Conservation (phyloP, 2,888 invertebrate genomes). For the Machimus rusticus region DNA sequence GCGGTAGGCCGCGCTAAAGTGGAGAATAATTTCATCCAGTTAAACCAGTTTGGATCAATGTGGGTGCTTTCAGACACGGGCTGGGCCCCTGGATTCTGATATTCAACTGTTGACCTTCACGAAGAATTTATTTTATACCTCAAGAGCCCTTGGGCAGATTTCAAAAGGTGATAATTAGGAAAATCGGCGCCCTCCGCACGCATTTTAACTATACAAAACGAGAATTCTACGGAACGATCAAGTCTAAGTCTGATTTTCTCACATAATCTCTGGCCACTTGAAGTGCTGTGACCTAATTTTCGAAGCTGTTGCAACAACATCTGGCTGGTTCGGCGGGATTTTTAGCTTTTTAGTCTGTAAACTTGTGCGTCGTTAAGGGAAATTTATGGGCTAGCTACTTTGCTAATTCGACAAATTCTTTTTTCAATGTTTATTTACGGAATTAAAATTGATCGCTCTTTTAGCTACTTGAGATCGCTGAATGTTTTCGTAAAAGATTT, state of each 20-base stretch:
- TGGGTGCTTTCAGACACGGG: background rate
- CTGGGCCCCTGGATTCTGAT: background rate
- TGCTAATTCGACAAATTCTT: background rate
- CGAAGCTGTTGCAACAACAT: background rate
- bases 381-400: background rate
- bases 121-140: slow-evolving; percentile 1
- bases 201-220: background rate
- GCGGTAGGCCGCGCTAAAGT: background rate
- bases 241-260: background rate
- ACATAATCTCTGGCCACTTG: background rate
- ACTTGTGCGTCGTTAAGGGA: background rate
- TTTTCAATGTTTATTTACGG: background rate
- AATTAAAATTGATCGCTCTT: background rate
- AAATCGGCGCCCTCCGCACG: background rate
- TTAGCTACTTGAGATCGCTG: background rate
- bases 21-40: background rate
- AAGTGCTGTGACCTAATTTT: slow-evolving; percentile 1
- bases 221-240: background rate
- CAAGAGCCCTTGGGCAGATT: slow-evolving; percentile 3
- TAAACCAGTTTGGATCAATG: slow-evolving; percentile 6
- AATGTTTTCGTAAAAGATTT: background rate
- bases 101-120: background rate
- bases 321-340: background rate
- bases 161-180: background rate
- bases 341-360: background rate